Evolutionary conservation across 1,140 invertebrate genomes (phyloP), one percentile per base, ranked within the genome.

Genomic region (Habropoda laboriosa): DNA sequence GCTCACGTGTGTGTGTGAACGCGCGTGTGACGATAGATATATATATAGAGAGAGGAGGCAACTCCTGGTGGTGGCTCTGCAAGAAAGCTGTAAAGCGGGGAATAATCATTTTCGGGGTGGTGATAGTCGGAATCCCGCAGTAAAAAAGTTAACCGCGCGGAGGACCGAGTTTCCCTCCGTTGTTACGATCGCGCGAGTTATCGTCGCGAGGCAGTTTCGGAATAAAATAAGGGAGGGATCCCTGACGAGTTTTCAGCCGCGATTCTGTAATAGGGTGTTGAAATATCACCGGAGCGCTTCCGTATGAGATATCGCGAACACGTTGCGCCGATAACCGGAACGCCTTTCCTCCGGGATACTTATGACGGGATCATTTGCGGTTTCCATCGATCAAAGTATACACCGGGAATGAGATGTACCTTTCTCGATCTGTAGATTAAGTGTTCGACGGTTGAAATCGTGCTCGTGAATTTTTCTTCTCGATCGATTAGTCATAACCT

Each of bases 71-170:
- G n/a, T 35, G 4, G n/a, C n/a, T n/a, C 21, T 35, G 82, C 83
- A 80, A 85, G 82, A 81, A 85, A 73, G 63, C 73, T 85, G 74
- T 84, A 78, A 85, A 85, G 79, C 67, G 73, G 47, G 72, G 78
- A 85, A 85, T 86, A 81, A 86, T 86, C 82, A 85, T 86, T 66
- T 73, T 64, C 63, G 73, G 27, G 27, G n/a, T 45, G 32, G 40
- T 18, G 61, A 75, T 81, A 85, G 76, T 63, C 71, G 71, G 67
- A 79, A 64, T 58, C 53, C 38, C 47, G 42, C 42, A 63, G 42
- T 63, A 80, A 82, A 82, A 85, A 86, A 79, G 57, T 82, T 79
- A 81, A 81, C 73, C 79, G 68, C 57, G 63, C 68, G 47, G 16
- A 53, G 67, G 47, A 80, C 42, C 16, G 77, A 83, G 72, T 76